Conservation (phyloP, 2,113 vertebrate species). For the Scalopus aquaticus region DNA sequence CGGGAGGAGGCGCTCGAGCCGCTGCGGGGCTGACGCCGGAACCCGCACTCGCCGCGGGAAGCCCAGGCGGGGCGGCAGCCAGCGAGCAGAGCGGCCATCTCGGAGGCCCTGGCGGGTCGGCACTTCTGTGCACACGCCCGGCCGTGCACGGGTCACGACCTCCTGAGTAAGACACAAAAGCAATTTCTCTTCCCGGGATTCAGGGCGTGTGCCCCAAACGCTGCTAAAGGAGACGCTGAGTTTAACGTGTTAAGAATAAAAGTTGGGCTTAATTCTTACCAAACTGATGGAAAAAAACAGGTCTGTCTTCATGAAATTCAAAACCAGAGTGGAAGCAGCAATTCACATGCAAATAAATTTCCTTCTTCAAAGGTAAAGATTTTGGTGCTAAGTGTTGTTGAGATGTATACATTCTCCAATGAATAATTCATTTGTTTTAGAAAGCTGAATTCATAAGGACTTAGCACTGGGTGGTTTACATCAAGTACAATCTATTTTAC, state of each 20-base stretch:
- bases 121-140: background rate
- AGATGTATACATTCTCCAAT: background rate
- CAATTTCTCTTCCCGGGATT: background rate
- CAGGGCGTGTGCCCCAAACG: background rate
- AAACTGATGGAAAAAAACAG: background rate
- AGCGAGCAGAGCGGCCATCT: no score
- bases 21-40: fast-evolving
- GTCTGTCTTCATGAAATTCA: background rate
- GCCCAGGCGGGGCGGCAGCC: no score
- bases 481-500: background rate
- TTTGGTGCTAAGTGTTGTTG: background rate
- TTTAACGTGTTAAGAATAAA: background rate
- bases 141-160: background rate
- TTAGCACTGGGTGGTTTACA: background rate
- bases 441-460: background rate
- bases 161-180: background rate
- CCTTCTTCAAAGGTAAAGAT: background rate
- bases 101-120: background rate
- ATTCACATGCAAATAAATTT: background rate
- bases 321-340: background rate
- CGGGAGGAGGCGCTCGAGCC: background rate
- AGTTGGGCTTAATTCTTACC: background rate
- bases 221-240: background rate
- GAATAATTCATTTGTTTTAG: background rate
- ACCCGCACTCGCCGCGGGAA: background rate